Percentiles rank a stretch among this genome's conserved stretches.
Evolutionary conservation across 2,797 vertebrate species (phyloP).

Genomic region (Alexandromys oeconomus): DNA sequence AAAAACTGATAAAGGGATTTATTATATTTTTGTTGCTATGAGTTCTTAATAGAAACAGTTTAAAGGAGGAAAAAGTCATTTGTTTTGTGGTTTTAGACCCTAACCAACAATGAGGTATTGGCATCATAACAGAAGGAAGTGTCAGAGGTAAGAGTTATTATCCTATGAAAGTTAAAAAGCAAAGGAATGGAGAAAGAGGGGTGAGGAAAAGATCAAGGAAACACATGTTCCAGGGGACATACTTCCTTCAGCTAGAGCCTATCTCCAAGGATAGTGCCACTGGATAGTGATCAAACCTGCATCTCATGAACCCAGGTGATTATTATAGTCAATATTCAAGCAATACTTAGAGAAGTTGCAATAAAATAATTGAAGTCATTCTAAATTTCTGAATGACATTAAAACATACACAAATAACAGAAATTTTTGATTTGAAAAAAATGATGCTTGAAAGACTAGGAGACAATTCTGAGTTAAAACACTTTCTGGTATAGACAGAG

Average conservation of each 20-base stretch:
- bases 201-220: not conserved
- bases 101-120: not conserved
- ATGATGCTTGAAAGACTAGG: not conserved
- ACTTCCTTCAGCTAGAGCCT: not conserved
- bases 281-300: too few relatives aligned
- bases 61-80: not conserved
- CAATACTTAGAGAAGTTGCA: not conserved
- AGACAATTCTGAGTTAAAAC: not conserved
- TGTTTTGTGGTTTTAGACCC: not conserved
- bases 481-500: not conserved
- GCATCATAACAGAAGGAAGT: not conserved
- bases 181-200: not conserved
- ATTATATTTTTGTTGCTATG: not conserved
- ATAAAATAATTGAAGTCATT: slow-evolving; percentile 6
- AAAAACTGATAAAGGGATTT: not conserved
- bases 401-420: not conserved
- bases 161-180: not conserved
- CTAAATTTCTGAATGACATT: not conserved
- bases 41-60: not conserved
- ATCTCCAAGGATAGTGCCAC: not conserved
- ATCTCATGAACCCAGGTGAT: too few relatives aligned
- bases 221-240: not conserved
- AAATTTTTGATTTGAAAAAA: not conserved
- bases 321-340: not conserved
- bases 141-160: not conserved